A percentile compares a stretch with the other conserved stretches of the same genome.
Conservation (phyloP, 2,888 invertebrate genomes). For the Melanotus villosus region DNA sequence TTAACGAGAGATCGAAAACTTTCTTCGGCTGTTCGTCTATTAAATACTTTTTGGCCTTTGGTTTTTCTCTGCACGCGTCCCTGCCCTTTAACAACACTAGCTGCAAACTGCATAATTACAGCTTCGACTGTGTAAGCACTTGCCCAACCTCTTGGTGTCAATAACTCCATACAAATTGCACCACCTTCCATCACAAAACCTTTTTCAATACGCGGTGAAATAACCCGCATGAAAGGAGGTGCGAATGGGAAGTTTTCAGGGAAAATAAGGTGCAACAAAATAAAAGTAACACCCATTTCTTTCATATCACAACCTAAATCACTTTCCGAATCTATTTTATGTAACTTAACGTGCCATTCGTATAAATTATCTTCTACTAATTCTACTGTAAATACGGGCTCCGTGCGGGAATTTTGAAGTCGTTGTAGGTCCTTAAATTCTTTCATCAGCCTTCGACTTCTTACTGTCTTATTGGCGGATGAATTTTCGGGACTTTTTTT, state of each 20-base stretch:
- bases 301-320: constrained; percentile 86
- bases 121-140: constrained; percentile 91
- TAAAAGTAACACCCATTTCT: constrained; percentile 81
- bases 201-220: constrained; percentile 75
- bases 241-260: constrained; percentile 93
- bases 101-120: constrained; percentile 91
- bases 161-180: constrained; percentile 90
- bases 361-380: constrained; percentile 89
- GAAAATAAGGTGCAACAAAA: constrained; percentile 85
- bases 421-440: constrained; percentile 86
- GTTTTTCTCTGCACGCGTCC: constrained; percentile 85
- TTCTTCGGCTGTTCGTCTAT: constrained; percentile 86
- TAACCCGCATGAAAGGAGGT: constrained; percentile 83
- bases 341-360: constrained; percentile 89
- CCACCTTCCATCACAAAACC: constrained; percentile 94
- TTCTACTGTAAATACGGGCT: constrained; percentile 86
- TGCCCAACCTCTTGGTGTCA: constrained; percentile 91
- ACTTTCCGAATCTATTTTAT: constrained; percentile 87
- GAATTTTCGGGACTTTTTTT: constrained; percentile 63
- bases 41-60: constrained; percentile 85
- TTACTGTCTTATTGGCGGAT: constrained; percentile 76
- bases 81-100: constrained; percentile 90
- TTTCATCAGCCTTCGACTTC: constrained; percentile 88
- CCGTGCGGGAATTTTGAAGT: constrained; percentile 77
- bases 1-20: constrained; percentile 90